Conservation (phyloP, 2,888 invertebrate genomes). For the Penaeus monodon region DNA sequence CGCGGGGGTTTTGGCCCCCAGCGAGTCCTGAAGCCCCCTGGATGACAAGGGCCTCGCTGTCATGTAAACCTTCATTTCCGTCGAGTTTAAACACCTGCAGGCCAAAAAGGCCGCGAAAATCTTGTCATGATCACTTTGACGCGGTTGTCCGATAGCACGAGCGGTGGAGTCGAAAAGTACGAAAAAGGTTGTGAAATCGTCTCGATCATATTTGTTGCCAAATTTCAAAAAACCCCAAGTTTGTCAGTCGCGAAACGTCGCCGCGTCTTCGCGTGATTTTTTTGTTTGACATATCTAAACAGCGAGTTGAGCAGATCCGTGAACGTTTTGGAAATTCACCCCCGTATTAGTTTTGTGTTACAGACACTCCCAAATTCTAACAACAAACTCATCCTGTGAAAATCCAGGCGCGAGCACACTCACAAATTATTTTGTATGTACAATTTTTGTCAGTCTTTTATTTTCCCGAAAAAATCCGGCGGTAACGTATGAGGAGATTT, state of each 20-base stretch:
- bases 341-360: conserved; percentile 65
- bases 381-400: conserved; percentile 86
- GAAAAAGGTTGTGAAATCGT: conserved; percentile 58
- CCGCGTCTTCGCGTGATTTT: conserved; percentile 81
- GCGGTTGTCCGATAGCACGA: conserved; percentile 61
- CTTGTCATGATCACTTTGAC: conserved; percentile 50
- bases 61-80: conserved; percentile 60
- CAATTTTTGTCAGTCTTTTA: conserved; percentile 80
- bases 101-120: conserved; percentile 54
- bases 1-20: conserved; percentile 87
- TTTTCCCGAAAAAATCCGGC: conserved; percentile 84
- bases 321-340: conserved; percentile 84
- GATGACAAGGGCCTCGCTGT: conserved; percentile 68
- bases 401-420: conserved; percentile 86
- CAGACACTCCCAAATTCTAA: conserved; percentile 79
- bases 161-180: conserved; percentile 59
- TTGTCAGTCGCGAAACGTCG: conserved; percentile 83
- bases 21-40: conserved; percentile 84
- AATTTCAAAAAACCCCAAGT: conserved; percentile 72
- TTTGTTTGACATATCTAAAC: conserved; percentile 88
- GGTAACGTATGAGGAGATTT: conserved; percentile 86
- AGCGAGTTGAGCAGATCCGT: conserved; percentile 80
- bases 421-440: conserved; percentile 91
- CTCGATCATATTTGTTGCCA: conserved; percentile 58
- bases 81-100: conserved; percentile 60